These are phyloP conservation scores for Diadumene lineata DNA, from an alignment of 92 coral and sea anemone genomes.

Conservation along the genomic window DNA sequence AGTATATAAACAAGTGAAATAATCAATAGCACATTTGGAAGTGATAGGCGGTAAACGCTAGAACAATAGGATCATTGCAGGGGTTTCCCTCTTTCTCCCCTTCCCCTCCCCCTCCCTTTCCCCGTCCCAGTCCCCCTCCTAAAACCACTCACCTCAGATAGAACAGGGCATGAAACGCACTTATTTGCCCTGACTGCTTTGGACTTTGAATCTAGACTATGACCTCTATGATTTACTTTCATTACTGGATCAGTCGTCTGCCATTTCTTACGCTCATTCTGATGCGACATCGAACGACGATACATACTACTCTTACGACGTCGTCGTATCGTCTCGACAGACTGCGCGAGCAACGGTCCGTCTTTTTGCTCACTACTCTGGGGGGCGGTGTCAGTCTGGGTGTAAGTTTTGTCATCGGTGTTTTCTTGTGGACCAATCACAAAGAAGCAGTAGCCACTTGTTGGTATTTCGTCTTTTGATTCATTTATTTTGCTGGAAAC, in stretches of 20 bases:
- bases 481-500: constrained; percentile 1
- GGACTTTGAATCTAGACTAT: neutral
- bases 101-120: no score
- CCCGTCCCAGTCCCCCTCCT: no score
- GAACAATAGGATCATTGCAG: no score
- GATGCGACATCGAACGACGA: constrained; percentile 32
- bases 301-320: constrained; percentile 20
- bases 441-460: constrained; percentile 21
- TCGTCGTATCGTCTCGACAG: neutral
- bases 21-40: no score
- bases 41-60: no score
- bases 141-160: constrained; percentile 54
- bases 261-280: constrained; percentile 36
- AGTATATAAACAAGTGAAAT: no score
- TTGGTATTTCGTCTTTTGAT: neutral
- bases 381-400: neutral
- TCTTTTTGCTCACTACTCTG: neutral
- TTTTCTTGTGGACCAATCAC: constrained; percentile 8
- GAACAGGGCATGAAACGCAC: constrained; percentile 63
- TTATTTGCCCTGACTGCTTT: constrained; percentile 16
- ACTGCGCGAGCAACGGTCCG: neutral
- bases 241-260: constrained; percentile 4
- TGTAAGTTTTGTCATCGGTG: neutral
- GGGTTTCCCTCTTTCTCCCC: no score
- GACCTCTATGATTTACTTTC: constrained; percentile 8